Percentiles rank a stretch among this genome's conserved stretches.
phyloP scores from a whole-genome alignment of 2,888 invertebrate genomes.

The Ypsolopha scabrella region DNA sequence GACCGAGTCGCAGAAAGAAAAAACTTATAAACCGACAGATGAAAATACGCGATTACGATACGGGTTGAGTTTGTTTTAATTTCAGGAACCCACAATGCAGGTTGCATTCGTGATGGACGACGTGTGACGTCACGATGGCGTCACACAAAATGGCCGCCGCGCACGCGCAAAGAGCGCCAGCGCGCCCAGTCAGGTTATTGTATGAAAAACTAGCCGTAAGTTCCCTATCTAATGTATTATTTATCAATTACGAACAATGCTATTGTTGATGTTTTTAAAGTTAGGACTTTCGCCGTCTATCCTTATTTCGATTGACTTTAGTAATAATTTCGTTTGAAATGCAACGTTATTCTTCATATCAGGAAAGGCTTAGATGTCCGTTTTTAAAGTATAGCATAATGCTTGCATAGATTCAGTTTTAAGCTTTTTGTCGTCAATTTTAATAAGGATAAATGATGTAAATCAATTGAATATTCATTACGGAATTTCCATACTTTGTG shows the following conservation, averaged over 20 bases:
- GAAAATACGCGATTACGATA: too few relatives aligned
- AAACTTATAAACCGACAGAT: too few relatives aligned
- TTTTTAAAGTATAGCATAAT: slow-evolving; percentile 16
- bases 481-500: too few relatives aligned
- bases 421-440: background rate
- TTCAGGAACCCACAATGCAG: slow-evolving; percentile 62
- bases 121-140: slow-evolving; percentile 29
- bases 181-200: too few relatives aligned
- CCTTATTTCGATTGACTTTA: slow-evolving; percentile 13
- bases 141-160: slow-evolving; percentile 2
- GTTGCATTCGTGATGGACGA: slow-evolving; percentile 67
- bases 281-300: slow-evolving; percentile 16
- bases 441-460: background rate
- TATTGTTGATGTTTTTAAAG: slow-evolving; percentile 20
- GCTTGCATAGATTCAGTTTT: background rate
- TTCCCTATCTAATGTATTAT: background rate
- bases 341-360: slow-evolving; percentile 36
- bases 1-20: too few relatives aligned
- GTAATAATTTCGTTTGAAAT: slow-evolving; percentile 29
- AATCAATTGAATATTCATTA: too few relatives aligned
- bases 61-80: slow-evolving; percentile 1
- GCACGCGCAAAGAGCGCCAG: background rate
- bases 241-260: background rate
- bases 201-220: background rate
- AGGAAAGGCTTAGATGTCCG: slow-evolving; percentile 27